Evolutionary conservation across 2,888 invertebrate genomes (phyloP).

Genomic region (Buathra laborator): DNA sequence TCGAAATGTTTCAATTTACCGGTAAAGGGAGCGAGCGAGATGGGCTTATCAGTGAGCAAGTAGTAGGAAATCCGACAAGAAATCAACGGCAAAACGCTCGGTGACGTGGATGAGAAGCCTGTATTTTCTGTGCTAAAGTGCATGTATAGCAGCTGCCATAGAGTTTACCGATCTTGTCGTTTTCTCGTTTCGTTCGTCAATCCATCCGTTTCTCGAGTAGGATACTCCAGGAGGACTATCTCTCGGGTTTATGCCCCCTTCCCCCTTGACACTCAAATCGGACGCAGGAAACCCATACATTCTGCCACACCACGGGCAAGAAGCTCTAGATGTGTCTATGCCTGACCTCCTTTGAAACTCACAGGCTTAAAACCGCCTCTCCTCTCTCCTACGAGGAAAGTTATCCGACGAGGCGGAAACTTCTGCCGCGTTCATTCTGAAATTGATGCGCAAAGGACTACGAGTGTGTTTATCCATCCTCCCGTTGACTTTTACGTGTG

Average conservation of each 20-base stretch:
- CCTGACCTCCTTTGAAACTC: slow-evolving; percentile 60
- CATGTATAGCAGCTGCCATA: not conserved
- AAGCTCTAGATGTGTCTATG: slow-evolving; percentile 10
- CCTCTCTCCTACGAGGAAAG: slow-evolving; percentile 17
- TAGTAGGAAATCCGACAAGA: slow-evolving; percentile 1
- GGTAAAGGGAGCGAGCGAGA: slow-evolving; percentile 4
- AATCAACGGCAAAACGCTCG: slow-evolving; percentile 7
- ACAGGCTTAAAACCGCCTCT: slow-evolving; percentile 22
- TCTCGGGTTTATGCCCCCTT: not conserved
- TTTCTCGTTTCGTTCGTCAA: not conserved
- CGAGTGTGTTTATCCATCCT: slow-evolving; percentile 18
- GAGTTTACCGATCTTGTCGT: not conserved
- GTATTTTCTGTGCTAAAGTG: not conserved
- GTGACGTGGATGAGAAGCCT: not conserved
- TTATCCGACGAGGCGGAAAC: slow-evolving; percentile 50
- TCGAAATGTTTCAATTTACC: slow-evolving; percentile 24
- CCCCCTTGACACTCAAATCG: slow-evolving; percentile 20
- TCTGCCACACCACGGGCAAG: not conserved
- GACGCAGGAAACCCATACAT: slow-evolving; percentile 56
- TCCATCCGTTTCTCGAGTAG: not conserved
- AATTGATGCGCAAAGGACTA: slow-evolving; percentile 59
- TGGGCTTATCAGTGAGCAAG: not conserved
- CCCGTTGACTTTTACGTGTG: slow-evolving; percentile 6
- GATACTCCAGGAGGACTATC: slow-evolving; percentile 1
- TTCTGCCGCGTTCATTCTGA: slow-evolving; percentile 45